Percentiles rank a stretch among this genome's conserved stretches.
phyloP scores from a whole-genome alignment of 2,797 vertebrate genomes.

The Myripristis murdjan region DNA sequence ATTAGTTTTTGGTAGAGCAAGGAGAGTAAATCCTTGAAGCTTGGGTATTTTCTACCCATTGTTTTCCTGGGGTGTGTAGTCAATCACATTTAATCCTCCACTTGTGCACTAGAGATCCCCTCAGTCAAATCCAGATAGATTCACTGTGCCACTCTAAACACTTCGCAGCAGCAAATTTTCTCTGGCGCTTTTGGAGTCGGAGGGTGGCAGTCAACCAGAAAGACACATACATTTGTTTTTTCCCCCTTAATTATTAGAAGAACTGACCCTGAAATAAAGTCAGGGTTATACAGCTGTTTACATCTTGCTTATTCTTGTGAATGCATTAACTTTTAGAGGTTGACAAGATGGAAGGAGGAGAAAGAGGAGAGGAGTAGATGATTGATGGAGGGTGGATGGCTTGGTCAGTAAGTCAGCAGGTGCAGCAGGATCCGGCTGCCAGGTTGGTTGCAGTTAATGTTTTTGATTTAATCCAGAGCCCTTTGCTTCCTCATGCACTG shows the following conservation, averaged over 20 bases:
- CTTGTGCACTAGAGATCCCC: conserved; percentile 53
- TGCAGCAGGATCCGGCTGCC: conserved; percentile 66
- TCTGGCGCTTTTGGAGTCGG: conserved; percentile 39
- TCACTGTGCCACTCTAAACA: conserved; percentile 38
- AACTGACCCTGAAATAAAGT: conserved; percentile 46
- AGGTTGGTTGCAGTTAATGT: conserved; percentile 67
- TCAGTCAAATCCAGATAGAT: conserved; percentile 66
- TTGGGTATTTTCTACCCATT: conserved; percentile 61
- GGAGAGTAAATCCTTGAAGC: conserved; percentile 52
- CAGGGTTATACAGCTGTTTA: conserved; percentile 29
- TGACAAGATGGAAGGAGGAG: conserved; percentile 16
- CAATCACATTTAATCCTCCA: conserved; percentile 76
- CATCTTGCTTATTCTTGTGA: conserved; percentile 27
- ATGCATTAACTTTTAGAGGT: conserved; percentile 36
- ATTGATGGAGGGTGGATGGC: conserved; percentile 18
- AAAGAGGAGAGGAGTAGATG: conserved; percentile 16
- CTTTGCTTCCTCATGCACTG: conserved; percentile 44
- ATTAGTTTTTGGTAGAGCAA: conserved; percentile 23
- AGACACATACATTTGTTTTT: conserved; percentile 57
- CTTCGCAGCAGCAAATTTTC: conserved; percentile 52
- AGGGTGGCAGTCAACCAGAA: conserved; percentile 39
- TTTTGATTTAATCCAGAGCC: conserved; percentile 76
- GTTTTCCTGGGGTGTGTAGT: conserved; percentile 69
- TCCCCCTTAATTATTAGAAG: conserved; percentile 40
- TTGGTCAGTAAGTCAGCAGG: conserved; percentile 48